Evolutionary conservation across 2,888 invertebrate species (phyloP), one percentile per base, ranked within the genome.

Genomic region (Erpobdella octoculata): DNA sequence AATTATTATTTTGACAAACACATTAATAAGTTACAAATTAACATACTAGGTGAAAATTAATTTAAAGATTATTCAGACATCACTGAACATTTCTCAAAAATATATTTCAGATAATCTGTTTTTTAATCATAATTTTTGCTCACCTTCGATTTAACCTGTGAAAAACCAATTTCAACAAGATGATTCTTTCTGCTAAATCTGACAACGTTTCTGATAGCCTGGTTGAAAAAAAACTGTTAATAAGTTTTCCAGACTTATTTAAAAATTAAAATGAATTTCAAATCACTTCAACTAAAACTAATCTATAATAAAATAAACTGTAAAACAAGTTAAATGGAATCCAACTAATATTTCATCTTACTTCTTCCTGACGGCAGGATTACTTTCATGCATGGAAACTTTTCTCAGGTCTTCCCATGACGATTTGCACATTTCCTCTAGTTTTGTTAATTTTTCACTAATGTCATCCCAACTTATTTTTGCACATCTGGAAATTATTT

Each of bases 111-210:
- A n/a, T n/a, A n/a, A n/a, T n/a, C n/a, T n/a, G n/a, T n/a, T n/a
- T n/a, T n/a, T n/a, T n/a, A n/a, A n/a, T n/a, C n/a, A n/a, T n/a
- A n/a, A n/a, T n/a, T 21, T 2, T 58, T 12, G 6, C 25, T 18
- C 36, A 21, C 85, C 96, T 90, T 86, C 90, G 93, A 85, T 92
- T 89, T 59, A 98, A 90, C 78, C 95, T 88, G 76, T 92, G 89
- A 84, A 94, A 91, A 73, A 98, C 91, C 77, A 93, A 90, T 76
- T 90, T 90, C 75, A 98, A 85, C 69, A 96, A 89, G 79, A 97
- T 94, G 76, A 98, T 97, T 77, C 97, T 87, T 84, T 97, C 93
- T 0, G 97, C 97, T 78, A 95, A 94, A 80, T 98, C 97, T 2
- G 91, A 89, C 76, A 98, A 85, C 83, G 98, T 98, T 81, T 96